These are phyloP conservation scores for Narcine bancroftii DNA, from an alignment of 2,113 vertebrate genomes.

Conservation along the genomic window DNA sequence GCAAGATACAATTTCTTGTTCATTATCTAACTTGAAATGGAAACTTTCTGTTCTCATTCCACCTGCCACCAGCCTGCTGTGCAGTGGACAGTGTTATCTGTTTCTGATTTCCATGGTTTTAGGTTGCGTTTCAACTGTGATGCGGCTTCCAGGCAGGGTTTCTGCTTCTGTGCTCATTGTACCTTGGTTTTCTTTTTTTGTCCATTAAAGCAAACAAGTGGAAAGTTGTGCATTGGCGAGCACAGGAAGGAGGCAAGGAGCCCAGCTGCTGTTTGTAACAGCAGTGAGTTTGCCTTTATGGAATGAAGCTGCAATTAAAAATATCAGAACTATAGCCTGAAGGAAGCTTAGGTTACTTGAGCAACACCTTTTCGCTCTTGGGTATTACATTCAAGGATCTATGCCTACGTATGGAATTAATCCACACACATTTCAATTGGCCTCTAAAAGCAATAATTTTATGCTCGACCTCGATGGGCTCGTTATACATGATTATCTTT, in stretches of 20 bases:
- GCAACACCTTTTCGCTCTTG: background rate
- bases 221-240: background rate
- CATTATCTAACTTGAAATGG: background rate
- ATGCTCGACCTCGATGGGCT: background rate
- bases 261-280: background rate
- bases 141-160: background rate
- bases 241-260: background rate
- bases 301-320: slow-evolving; percentile 18
- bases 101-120: background rate
- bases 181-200: background rate
- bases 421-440: background rate
- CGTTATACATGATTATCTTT: background rate
- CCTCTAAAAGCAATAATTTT: background rate
- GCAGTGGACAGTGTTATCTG: background rate
- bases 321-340: background rate
- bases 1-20: too few species aligned
- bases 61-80: background rate
- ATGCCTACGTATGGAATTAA: background rate
- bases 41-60: background rate
- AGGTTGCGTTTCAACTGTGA: background rate
- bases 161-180: background rate
- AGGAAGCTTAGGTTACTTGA: background rate
- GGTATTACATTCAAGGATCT: background rate
- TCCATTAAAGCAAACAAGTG: background rate
- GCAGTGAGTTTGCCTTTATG: background rate